Evolutionary conservation across 1,140 invertebrate genomes (phyloP).

Genomic region (Heliothis virescens): DNA sequence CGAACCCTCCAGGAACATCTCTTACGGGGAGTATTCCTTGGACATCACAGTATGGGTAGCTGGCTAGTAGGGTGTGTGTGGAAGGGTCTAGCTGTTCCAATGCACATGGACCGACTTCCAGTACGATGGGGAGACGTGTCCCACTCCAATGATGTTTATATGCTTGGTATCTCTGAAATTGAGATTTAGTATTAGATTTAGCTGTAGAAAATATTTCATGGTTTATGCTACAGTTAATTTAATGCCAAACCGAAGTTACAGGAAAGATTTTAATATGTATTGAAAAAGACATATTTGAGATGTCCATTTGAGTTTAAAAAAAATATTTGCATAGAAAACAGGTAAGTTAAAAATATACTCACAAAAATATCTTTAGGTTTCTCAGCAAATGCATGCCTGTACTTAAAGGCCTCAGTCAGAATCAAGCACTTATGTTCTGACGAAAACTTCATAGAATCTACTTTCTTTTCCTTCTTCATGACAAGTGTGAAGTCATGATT

Average conservation of each 20-base stretch:
- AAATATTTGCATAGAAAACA: not conserved
- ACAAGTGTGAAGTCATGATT: constrained; percentile 94
- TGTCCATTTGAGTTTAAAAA: too few species aligned
- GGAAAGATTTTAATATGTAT: too few species aligned
- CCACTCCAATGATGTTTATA: constrained; percentile 99
- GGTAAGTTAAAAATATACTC: constrained; percentile 66
- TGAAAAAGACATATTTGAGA: too few species aligned
- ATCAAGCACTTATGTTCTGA: constrained; percentile 97
- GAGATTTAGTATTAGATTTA: constrained; percentile 19
- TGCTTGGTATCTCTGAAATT: constrained; percentile 93
- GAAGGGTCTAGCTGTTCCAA: constrained; percentile 96
- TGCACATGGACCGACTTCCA: constrained; percentile 96
- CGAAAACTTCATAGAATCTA: constrained; percentile 98
- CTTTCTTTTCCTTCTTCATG: constrained; percentile 96
- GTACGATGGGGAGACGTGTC: constrained; percentile 93
- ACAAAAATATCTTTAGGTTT: constrained; percentile 92
- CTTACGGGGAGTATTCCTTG: constrained; percentile 87
- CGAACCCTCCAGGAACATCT: constrained; percentile 93
- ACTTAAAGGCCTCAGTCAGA: constrained; percentile 95
- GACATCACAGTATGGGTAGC: constrained; percentile 95
- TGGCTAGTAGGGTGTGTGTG: constrained; percentile 92
- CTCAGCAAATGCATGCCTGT: constrained; percentile 92
- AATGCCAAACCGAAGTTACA: too few species aligned
- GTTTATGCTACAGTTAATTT: too few species aligned
- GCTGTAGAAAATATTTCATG: not conserved